phyloP scores from a whole-genome alignment of 2,888 invertebrate genomes.

The Synergus japonicus region DNA sequence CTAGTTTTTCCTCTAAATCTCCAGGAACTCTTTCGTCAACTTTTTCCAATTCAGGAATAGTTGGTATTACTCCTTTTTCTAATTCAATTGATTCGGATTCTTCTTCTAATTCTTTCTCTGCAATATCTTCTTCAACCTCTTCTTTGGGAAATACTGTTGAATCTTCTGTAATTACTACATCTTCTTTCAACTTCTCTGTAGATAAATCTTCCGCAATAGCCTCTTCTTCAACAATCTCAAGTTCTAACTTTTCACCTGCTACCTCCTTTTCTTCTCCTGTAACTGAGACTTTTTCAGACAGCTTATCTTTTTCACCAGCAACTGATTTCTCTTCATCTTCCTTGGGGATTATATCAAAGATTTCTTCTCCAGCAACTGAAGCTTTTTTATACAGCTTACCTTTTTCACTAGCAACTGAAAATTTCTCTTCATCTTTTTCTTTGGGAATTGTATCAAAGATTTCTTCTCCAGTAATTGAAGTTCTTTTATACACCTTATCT shows the following conservation, averaged over 20 bases:
- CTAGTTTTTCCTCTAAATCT: not conserved
- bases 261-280: not conserved
- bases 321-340: not conserved
- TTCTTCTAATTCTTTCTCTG: slow-evolving; percentile 31
- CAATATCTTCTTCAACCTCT: not conserved
- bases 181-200: not conserved
- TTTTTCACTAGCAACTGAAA: not conserved
- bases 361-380: not conserved
- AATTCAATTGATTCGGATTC: not conserved
- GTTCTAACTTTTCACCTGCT: not conserved
- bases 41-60: not conserved
- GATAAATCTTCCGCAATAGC: slow-evolving; percentile 18
- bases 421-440: not conserved
- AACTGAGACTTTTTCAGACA: not conserved
- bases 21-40: not conserved
- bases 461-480: not conserved
- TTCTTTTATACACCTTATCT: not conserved
- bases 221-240: not conserved
- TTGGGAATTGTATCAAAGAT: not conserved
- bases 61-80: not conserved
- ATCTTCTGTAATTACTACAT: not conserved
- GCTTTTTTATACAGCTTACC: not conserved
- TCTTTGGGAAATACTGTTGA: not conserved
- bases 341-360: not conserved
- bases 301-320: too few relatives aligned